Conservation (phyloP, 2,888 invertebrate genomes). For the Odontomyia ornata region DNA sequence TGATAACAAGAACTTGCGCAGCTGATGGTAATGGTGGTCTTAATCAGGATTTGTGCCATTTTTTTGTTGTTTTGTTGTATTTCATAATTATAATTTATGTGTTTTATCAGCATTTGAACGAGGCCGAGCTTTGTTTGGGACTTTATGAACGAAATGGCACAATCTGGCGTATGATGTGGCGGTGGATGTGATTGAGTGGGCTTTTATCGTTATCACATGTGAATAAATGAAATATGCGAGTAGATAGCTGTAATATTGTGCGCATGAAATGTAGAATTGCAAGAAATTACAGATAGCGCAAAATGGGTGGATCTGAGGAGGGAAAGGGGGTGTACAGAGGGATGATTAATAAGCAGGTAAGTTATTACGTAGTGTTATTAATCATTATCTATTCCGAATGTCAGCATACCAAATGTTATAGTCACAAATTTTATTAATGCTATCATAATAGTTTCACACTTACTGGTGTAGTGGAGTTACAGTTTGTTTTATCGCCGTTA, state of each 20-base stretch:
- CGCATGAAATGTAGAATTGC: neutral
- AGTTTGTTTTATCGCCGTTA: too few species aligned
- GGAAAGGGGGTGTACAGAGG: too few species aligned
- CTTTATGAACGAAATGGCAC: neutral
- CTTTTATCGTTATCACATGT: slow-evolving; percentile 1
- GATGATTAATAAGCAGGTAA: too few species aligned
- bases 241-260: neutral
- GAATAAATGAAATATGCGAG: neutral
- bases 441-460: too few species aligned
- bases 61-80: neutral
- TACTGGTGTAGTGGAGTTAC: too few species aligned
- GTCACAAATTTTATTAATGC: too few species aligned
- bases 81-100: slow-evolving; percentile 31
- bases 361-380: too few species aligned
- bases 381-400: too few species aligned
- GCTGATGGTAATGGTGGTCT: neutral
- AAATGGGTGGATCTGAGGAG: neutral
- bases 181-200: slow-evolving; percentile 1
- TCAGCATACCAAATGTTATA: too few species aligned
- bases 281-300: neutral
- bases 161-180: too few species aligned
- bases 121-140: neutral
- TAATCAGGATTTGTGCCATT: slow-evolving; percentile 12
- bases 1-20: slow-evolving; percentile 6
- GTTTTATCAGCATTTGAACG: slow-evolving; percentile 9